Evolutionary conservation across 2,888 invertebrate genomes (phyloP).

Genomic region (Hypselothyrea guttata): DNA sequence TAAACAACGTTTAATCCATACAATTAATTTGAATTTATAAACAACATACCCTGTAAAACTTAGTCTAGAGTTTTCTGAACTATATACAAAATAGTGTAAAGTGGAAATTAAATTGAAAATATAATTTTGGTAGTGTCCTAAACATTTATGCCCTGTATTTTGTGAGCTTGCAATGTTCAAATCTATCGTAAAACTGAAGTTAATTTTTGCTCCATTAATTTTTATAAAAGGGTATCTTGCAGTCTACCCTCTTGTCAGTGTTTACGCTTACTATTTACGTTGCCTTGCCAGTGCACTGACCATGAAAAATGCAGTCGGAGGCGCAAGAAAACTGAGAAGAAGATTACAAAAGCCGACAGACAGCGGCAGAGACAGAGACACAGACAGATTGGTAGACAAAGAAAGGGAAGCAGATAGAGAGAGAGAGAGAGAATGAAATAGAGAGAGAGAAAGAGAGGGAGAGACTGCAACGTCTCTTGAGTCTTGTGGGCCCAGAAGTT

Average conservation of each 20-base stretch:
- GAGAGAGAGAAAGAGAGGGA: too few species aligned
- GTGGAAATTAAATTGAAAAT: too few species aligned
- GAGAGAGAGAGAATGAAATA: too few species aligned
- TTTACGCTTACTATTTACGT: constrained; percentile 4
- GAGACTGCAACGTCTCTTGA: constrained; percentile 33
- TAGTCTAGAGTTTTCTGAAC: background rate
- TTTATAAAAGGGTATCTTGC: constrained; percentile 2
- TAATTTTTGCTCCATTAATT: background rate
- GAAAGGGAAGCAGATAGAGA: too few species aligned
- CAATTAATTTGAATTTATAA: too few species aligned
- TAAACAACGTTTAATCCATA: too few species aligned
- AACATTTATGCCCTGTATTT: background rate
- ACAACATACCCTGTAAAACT: background rate
- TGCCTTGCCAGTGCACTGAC: constrained; percentile 47
- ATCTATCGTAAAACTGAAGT: background rate
- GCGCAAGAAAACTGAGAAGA: constrained; percentile 45
- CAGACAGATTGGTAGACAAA: too few species aligned
- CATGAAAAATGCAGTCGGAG: constrained; percentile 65
- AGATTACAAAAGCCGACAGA: constrained; percentile 62
- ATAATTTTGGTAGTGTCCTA: background rate
- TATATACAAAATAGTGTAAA: too few species aligned
- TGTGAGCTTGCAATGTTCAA: background rate
- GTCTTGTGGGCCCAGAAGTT: constrained; percentile 38
- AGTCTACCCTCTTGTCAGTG: background rate
- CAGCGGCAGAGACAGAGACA: constrained; percentile 24